phyloP scores from a whole-genome alignment of 2,797 vertebrate species.

The Antrozous pallidus region DNA sequence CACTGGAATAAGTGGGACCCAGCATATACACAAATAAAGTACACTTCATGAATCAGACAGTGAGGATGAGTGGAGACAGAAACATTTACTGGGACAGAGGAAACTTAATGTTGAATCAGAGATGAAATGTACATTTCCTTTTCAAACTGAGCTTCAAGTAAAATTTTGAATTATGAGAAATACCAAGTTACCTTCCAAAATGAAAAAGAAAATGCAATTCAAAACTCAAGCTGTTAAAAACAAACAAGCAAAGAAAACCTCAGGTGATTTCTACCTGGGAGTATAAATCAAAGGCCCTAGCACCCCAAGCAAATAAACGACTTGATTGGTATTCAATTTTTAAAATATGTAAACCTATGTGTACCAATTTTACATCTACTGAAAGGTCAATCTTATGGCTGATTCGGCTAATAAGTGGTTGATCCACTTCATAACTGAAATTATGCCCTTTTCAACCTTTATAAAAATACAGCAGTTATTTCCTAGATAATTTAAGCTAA shows the following conservation, averaged over 20 bases:
- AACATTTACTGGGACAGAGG: not conserved
- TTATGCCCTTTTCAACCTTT: slow-evolving; percentile 14
- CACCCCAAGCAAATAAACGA: not conserved
- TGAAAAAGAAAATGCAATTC: not conserved
- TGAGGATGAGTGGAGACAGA: not conserved
- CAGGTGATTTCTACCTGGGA: not conserved
- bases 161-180: slow-evolving; percentile 40
- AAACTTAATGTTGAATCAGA: not conserved
- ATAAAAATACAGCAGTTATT: slow-evolving; percentile 1
- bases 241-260: not conserved
- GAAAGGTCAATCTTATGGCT: not conserved
- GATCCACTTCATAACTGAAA: slow-evolving; percentile 5
- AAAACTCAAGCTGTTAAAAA: slow-evolving; percentile 17
- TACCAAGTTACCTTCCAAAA: not conserved
- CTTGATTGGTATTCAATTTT: not conserved
- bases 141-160: not conserved
- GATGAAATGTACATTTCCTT: not conserved
- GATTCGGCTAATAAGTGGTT: not conserved
- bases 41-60: not conserved
- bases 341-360: not conserved
- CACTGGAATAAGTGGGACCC: not conserved
- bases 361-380: not conserved
- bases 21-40: not conserved
- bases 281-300: not conserved
- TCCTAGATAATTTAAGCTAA: slow-evolving; percentile 35